Evolutionary conservation across 2,113 vertebrate species (phyloP).

Genomic region (Aegypius monachus): DNA sequence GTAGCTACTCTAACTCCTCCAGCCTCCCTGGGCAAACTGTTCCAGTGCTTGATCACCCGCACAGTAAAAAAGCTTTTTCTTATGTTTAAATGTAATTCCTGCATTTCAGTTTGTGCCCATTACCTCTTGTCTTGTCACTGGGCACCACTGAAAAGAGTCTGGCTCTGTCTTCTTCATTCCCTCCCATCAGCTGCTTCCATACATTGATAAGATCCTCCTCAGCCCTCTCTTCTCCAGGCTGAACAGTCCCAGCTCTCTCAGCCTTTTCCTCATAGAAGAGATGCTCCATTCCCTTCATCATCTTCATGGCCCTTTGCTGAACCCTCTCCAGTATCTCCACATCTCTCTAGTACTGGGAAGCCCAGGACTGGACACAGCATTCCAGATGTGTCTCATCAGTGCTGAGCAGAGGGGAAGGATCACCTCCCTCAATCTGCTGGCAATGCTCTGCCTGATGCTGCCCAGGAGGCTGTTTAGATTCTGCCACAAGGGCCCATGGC

Average conservation of each 20-base stretch:
- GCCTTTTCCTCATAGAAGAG: background rate
- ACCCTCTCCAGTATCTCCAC: background rate
- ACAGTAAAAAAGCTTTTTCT: background rate
- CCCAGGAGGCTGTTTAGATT: background rate
- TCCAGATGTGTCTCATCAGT: background rate
- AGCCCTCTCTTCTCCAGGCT: background rate
- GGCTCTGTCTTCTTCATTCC: background rate
- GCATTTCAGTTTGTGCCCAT: background rate
- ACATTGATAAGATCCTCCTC: background rate
- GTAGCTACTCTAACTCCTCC: background rate
- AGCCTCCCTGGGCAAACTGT: background rate
- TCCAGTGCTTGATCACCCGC: background rate
- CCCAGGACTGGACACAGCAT: background rate
- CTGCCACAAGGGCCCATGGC: accelerated
- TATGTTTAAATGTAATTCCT: background rate
- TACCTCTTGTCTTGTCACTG: background rate
- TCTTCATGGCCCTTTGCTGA: background rate
- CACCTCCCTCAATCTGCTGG: background rate
- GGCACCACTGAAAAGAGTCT: background rate
- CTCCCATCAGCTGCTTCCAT: background rate
- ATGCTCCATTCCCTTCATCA: background rate
- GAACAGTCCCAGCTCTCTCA: background rate
- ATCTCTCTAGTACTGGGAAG: background rate
- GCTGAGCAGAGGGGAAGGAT: background rate
- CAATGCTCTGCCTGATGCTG: background rate